Base-by-base conservation (phyloP, 2,888 invertebrate species). In the Xestia sexstrigata region DNA sequence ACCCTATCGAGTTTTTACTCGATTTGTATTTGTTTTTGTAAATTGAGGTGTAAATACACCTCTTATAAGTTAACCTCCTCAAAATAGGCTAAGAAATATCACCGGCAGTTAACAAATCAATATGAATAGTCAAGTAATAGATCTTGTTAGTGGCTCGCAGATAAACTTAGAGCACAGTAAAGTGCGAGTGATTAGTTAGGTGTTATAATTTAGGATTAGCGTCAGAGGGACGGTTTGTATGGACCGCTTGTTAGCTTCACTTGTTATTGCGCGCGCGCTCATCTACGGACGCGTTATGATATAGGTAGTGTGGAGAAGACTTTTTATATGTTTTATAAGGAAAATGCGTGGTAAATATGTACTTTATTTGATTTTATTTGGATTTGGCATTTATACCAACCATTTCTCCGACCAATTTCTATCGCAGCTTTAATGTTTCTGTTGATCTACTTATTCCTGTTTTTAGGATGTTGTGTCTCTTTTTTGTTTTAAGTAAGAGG, bases 201-300 rank as follows among this genome's bases (percentile, higher is more conserved):
- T 90, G 93, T 91, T 93, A 94, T 95, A 94, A 95, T 95, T 96
- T 95, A 95, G 93, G 92, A 92, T 96, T 92, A 96, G 92, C 92
- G 93, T 93, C 93, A 93, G 93, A 91, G 90, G 90, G 91, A 89
- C 85, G 92, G 91, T 92, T 92, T 93, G 93, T 91, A 92, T 91
- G 91, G 94, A 90, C 90, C 87, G 95, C 96, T 96, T 95, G 96
- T 96, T 96, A 96, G 95, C 87, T 88, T 92, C 95, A 94, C 96
- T 96, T 96, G 96, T 96, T 96, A 93, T 88, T 91, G 95, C 92
- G 93, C 93, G 94, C 93, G 95, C 95, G 94, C 94, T 90, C 93
- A 92, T 91, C 89, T 87, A 89, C 89, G 81, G 91, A 86, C 90
- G 89, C 89, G 93, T 93, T 94, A 93, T 85, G 39, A 79, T 65